A percentile compares a stretch with the other conserved stretches of the same genome.
phyloP scores from a whole-genome alignment of 2,888 invertebrate species.

The Trimorus sp. region DNA sequence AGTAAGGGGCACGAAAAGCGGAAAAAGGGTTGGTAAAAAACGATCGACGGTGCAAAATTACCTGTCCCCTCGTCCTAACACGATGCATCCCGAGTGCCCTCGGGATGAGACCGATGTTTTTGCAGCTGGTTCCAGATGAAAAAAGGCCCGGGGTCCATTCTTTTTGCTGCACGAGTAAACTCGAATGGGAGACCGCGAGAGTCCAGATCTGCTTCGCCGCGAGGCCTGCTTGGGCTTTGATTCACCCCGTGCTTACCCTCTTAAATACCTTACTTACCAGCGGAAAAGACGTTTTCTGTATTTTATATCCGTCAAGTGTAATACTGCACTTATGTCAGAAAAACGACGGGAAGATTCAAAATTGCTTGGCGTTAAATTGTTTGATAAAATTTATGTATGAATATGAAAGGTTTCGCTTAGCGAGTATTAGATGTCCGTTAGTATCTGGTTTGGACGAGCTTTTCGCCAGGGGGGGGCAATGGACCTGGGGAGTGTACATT shows the following conservation, averaged over 20 bases:
- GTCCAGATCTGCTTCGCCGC: constrained; percentile 70
- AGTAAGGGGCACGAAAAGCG: constrained; percentile 69
- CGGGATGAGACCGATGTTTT: constrained; percentile 75
- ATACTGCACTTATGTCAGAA: constrained; percentile 3
- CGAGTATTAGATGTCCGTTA: no score
- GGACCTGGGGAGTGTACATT: no score
- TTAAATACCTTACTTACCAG: constrained; percentile 43
- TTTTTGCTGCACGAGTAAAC: constrained; percentile 80
- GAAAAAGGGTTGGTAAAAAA: constrained; percentile 81
- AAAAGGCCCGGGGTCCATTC: constrained; percentile 72
- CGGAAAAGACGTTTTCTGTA: not conserved
- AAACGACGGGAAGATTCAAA: no score
- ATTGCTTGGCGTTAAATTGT: no score
- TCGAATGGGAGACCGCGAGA: constrained; percentile 78
- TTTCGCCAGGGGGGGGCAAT: no score
- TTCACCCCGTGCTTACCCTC: constrained; percentile 46
- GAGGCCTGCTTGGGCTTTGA: constrained; percentile 51
- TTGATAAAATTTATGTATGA: no score
- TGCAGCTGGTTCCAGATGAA: constrained; percentile 79
- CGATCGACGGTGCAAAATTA: constrained; percentile 78
- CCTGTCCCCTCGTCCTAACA: constrained; percentile 75
- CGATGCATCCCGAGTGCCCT: constrained; percentile 57
- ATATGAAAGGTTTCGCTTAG: no score
- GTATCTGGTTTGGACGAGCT: no score
- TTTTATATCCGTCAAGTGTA: constrained; percentile 41